Conservation (phyloP, 1,140 invertebrate genomes). For the Brachionus rubens region DNA sequence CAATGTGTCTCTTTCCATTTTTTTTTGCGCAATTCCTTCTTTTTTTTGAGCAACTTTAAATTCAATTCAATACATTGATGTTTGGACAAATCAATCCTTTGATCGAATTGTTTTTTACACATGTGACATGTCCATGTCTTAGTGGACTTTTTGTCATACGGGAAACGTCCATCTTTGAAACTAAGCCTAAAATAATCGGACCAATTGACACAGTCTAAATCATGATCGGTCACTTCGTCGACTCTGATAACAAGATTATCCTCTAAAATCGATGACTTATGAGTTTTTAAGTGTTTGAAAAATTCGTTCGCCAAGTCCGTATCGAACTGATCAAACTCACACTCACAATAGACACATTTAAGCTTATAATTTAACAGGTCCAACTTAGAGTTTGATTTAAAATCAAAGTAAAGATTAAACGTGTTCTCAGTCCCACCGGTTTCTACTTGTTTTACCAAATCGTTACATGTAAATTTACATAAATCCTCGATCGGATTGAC, state of each 20-base stretch:
- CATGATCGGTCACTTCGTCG: background rate
- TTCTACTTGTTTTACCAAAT: background rate
- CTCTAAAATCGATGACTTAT: too few species aligned
- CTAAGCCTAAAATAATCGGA: constrained; percentile 13
- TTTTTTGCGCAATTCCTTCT: constrained; percentile 41
- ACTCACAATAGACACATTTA: constrained; percentile 3
- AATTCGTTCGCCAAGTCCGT: background rate
- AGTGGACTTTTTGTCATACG: background rate
- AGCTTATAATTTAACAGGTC: background rate
- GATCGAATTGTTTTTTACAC: constrained; percentile 45
- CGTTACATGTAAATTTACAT: too few species aligned
- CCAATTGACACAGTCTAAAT: background rate
- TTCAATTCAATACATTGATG: constrained; percentile 40
- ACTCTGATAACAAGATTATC: too few species aligned
- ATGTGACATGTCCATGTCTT: constrained; percentile 41
- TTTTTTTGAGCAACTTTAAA: constrained; percentile 14
- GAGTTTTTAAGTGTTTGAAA: background rate
- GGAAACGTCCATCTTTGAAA: background rate
- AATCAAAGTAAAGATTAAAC: background rate
- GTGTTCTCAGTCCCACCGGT: background rate
- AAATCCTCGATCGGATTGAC: too few species aligned
- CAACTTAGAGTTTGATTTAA: background rate
- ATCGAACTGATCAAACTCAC: background rate
- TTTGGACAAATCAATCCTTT: constrained; percentile 25
- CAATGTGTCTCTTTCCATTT: constrained; percentile 50